Percentiles rank a stretch among this genome's conserved stretches.
These are phyloP conservation scores for Sebastes variabilis DNA, from an alignment of 2,797 vertebrate genomes.

Conservation along the genomic window DNA sequence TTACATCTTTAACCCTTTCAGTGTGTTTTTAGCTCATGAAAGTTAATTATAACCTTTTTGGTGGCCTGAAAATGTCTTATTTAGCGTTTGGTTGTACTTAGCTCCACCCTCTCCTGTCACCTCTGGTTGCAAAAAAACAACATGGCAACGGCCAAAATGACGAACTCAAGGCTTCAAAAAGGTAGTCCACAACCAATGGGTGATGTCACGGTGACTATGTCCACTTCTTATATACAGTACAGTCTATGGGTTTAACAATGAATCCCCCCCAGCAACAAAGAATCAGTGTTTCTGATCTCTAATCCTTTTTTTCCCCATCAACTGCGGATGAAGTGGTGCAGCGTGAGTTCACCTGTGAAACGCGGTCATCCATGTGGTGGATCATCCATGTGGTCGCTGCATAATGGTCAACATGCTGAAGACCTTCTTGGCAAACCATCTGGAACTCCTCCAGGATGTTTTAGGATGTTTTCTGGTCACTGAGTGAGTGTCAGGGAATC, in stretches of 20 bases:
- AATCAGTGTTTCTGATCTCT: background rate
- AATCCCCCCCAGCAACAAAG: background rate
- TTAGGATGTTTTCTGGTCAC: conserved; percentile 23
- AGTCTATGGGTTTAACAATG: background rate
- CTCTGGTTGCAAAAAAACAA: too few relatives aligned
- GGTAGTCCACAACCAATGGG: too few relatives aligned
- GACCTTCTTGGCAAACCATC: conserved; percentile 14
- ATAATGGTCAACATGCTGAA: conserved; percentile 20
- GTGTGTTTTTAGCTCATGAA: too few relatives aligned
- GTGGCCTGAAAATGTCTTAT: too few relatives aligned
- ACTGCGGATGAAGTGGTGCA: background rate
- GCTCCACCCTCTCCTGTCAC: too few relatives aligned
- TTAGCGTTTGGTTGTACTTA: too few relatives aligned
- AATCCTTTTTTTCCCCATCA: background rate
- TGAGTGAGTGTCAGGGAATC: background rate
- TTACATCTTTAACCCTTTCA: too few relatives aligned
- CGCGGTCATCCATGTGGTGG: background rate
- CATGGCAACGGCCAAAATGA: too few relatives aligned
- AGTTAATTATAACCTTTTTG: too few relatives aligned
- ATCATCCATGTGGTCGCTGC: background rate
- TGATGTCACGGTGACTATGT: too few relatives aligned
- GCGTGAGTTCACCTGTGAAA: conserved; percentile 37
- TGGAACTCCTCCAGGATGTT: conserved; percentile 24
- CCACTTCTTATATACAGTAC: too few relatives aligned
- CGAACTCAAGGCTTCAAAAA: fast-evolving